phyloP scores from a whole-genome alignment of 2,113 vertebrate species.

The Bettongia penicillata region DNA sequence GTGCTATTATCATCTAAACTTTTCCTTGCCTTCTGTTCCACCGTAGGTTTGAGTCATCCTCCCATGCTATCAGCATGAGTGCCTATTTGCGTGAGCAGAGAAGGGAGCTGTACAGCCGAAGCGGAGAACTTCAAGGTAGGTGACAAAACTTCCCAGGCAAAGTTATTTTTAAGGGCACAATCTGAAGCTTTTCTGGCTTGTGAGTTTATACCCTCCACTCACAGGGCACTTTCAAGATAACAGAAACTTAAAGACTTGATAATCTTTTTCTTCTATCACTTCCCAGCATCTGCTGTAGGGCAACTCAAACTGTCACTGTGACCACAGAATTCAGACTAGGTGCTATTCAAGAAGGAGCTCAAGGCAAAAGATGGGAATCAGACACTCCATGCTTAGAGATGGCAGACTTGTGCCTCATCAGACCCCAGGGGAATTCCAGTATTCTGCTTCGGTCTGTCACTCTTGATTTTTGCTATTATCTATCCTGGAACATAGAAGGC shows the following conservation, averaged over 20 bases:
- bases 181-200: background rate
- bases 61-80: constrained; percentile 99
- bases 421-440: background rate
- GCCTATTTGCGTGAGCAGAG: constrained; percentile 97
- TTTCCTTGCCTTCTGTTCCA: background rate
- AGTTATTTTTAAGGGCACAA: background rate
- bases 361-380: background rate
- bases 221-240: constrained; percentile 9
- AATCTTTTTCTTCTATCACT: background rate
- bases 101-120: constrained; percentile 96
- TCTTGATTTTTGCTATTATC: background rate
- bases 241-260: background rate
- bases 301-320: background rate
- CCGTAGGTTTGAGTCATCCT: constrained; percentile 95
- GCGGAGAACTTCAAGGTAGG: constrained; percentile 98
- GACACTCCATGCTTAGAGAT: background rate
- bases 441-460: background rate
- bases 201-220: background rate
- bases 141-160: background rate
- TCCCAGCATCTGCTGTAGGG: background rate
- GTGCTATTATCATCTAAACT: background rate
- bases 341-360: background rate
- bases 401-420: background rate
- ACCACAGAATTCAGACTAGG: background rate
- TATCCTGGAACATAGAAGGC: background rate